A percentile compares a stretch with the other conserved stretches of the same genome.
These are phyloP conservation scores for Graphium colonna DNA, from an alignment of 2,888 invertebrate genomes.

Conservation along the genomic window DNA sequence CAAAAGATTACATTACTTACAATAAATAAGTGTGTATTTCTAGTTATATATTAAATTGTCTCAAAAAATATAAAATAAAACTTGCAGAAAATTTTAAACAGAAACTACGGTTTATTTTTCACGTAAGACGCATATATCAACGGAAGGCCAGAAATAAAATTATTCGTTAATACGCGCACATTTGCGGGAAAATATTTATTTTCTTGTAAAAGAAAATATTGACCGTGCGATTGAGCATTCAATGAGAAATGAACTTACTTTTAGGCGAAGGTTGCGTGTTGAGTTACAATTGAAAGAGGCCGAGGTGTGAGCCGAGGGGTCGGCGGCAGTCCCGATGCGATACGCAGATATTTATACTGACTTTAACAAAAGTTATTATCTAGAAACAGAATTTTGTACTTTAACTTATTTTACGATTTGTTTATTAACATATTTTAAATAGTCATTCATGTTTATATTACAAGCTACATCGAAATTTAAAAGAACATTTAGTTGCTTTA, in stretches of 20 bases:
- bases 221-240: constrained; percentile 46
- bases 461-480: not conserved
- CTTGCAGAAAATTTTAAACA: no score
- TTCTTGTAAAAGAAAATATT: not conserved
- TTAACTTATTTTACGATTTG: constrained; percentile 51
- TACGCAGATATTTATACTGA: constrained; percentile 70
- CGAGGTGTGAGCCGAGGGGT: constrained; percentile 42
- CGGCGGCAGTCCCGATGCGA: constrained; percentile 44
- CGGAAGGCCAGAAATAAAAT: not conserved
- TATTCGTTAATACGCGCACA: not conserved
- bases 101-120: no score
- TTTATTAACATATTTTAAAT: constrained; percentile 26
- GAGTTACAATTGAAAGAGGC: constrained; percentile 31
- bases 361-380: constrained; percentile 58
- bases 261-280: constrained; percentile 31
- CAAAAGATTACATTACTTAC: no score
- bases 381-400: constrained; percentile 74
- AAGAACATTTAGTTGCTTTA: no score
- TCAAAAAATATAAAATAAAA: no score
- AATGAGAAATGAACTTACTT: constrained; percentile 60
- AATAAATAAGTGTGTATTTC: no score
- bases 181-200: not conserved
- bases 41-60: no score
- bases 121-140: no score
- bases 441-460: not conserved